Evolutionary conservation across 2,113 vertebrate genomes (phyloP), one percentile per base, ranked within the genome.

Genomic region (Chloropsis hardwickii): DNA sequence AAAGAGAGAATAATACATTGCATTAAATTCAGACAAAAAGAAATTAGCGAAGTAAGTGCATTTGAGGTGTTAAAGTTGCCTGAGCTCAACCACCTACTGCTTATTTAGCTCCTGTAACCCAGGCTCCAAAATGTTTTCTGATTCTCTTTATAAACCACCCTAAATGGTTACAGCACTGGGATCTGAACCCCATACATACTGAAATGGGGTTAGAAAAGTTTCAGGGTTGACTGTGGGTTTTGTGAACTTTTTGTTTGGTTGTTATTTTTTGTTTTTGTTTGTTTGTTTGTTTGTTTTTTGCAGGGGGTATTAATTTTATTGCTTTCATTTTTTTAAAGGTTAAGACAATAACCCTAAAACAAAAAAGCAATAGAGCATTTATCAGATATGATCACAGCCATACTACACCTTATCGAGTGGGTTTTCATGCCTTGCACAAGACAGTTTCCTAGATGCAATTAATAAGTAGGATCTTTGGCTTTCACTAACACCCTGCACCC

Each of bases 11-110:
- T 81, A 87, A 95, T 97, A 88, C 18, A 10, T 11, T 89, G 71
- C 57, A 54, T n/a, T 79, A 80, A 94, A 72, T 93, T 90, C 94
- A 97, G 94, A 96, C 66, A 72, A 95, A 69, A 91, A 94, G 57
- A 90, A 94, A 48, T 37, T 0, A 64, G 39, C 47, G 62, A 82
- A 17, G 0, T 70, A 60, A 67, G 47, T 64, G 47, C 37, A 90
- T 54, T 54, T 56, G n/a, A 25, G n/a, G 54, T 67, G 33, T 27
- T 62, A n/a, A 78, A 92, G 33, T 9, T 58, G 17, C 29, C 39
- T 71, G 50, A 73, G 20, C 62, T 66, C 54, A 85, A 84, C 45
- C 25, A 12, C 10, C 12, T 72, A 29, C 14, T 77, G 39, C 39
- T 86, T 48, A 78, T 64, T 50, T 78, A 90, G 27, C 31, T 90